Evolutionary conservation across 2,888 invertebrate genomes (phyloP).

Genomic region (Hofmannophila pseudospretella): DNA sequence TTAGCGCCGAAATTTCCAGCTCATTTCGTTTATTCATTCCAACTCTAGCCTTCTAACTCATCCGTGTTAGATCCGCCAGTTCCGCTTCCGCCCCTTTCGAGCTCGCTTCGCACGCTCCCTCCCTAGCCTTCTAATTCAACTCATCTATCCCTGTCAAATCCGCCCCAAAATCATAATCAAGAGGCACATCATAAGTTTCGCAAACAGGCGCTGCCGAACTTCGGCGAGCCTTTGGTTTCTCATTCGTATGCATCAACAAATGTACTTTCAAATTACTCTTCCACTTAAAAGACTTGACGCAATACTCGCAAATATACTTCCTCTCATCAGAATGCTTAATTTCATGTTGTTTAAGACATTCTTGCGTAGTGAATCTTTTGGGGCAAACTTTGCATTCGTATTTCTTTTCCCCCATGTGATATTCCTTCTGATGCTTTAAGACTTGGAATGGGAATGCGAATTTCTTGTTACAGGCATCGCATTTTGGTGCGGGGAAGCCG

Average conservation of each 20-base stretch:
- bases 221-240: too few species aligned
- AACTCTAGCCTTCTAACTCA: too few species aligned
- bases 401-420: constrained; percentile 40
- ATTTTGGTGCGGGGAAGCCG: constrained; percentile 22
- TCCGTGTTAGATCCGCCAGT: too few species aligned
- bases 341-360: constrained; percentile 22
- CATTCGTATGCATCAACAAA: constrained; percentile 33
- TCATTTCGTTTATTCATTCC: too few species aligned
- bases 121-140: too few species aligned
- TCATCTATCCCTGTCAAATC: too few species aligned
- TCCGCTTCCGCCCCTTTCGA: too few species aligned
- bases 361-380: constrained; percentile 20
- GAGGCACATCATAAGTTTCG: too few species aligned
- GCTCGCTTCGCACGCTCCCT: too few species aligned
- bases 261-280: constrained; percentile 21
- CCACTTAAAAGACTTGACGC: constrained; percentile 19
- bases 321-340: constrained; percentile 12
- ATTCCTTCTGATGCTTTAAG: constrained; percentile 32
- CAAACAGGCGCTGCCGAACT: too few species aligned
- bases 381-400: constrained; percentile 27
- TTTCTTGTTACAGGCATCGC: constrained; percentile 26
- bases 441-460: constrained; percentile 25
- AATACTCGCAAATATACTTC: constrained; percentile 1
- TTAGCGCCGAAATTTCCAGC: too few species aligned
- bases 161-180: too few species aligned